Conservation (phyloP, 1,140 invertebrate genomes). For the Drosophila varians region DNA sequence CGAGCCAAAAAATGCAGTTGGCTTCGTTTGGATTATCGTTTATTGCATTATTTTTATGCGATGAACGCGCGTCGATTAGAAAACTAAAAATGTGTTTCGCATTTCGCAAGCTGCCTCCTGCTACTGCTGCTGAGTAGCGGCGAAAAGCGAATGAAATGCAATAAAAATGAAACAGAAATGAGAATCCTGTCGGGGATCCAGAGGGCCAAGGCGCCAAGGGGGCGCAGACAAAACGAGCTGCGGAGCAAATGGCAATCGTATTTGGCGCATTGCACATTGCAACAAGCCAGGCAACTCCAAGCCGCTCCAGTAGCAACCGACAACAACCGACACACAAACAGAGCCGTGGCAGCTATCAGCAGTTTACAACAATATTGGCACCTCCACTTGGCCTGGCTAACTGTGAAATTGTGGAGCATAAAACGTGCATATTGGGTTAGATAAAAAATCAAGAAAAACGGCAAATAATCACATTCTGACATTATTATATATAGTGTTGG, state of each 20-base stretch:
- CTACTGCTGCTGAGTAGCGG: constrained; percentile 52
- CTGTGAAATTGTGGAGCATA: constrained; percentile 78
- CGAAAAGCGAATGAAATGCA: constrained; percentile 66
- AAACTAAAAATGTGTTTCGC: constrained; percentile 79
- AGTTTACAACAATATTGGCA: constrained; percentile 82
- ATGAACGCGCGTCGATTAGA: constrained; percentile 82
- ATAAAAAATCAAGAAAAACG: constrained; percentile 7
- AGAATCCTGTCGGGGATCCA: constrained; percentile 8
- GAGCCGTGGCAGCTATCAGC: constrained; percentile 72
- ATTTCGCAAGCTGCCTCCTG: constrained; percentile 16
- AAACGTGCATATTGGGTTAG: constrained; percentile 65
- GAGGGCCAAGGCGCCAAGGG: too few relatives aligned
- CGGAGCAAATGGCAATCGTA: constrained; percentile 75
- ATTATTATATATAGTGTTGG: too few relatives aligned
- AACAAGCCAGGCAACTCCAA: constrained; percentile 4
- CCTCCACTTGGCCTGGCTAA: constrained; percentile 66
- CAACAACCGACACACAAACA: constrained; percentile 10
- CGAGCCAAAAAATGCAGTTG: constrained; percentile 63
- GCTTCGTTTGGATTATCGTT: constrained; percentile 67
- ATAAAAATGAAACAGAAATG: constrained; percentile 66
- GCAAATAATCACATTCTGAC: constrained; percentile 25
- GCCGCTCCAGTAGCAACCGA: constrained; percentile 1
- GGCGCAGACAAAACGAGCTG: constrained; percentile 35
- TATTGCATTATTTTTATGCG: constrained; percentile 82
- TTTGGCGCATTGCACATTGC: constrained; percentile 73